These are phyloP conservation scores for Aphrophora alni DNA, from an alignment of 2,888 invertebrate genomes.

Conservation along the genomic window DNA sequence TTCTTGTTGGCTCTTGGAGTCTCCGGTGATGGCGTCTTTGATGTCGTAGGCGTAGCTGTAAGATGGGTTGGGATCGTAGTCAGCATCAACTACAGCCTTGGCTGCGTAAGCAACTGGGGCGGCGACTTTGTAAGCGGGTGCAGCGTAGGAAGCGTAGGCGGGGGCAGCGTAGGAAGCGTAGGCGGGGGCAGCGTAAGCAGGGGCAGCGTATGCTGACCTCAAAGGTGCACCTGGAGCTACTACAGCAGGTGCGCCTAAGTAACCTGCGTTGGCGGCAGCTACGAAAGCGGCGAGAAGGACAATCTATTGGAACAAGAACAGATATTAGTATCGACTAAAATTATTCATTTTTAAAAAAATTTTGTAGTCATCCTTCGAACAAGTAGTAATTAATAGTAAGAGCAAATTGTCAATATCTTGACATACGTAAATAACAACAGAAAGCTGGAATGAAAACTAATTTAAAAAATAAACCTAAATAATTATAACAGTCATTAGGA, in stretches of 20 bases:
- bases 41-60: conserved; percentile 45
- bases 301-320: conserved; percentile 40
- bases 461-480: too few species aligned
- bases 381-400: background rate
- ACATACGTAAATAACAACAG: too few species aligned
- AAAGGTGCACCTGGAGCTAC: conserved; percentile 49
- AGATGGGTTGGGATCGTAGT: background rate
- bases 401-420: too few species aligned
- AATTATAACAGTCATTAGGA: too few species aligned
- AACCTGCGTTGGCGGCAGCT: conserved; percentile 53
- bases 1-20: background rate
- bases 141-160: conserved; percentile 33
- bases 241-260: conserved; percentile 57
- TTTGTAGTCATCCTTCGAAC: background rate
- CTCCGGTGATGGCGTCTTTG: conserved; percentile 49
- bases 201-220: conserved; percentile 31
- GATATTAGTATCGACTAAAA: background rate
- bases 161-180: conserved; percentile 18
- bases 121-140: conserved; percentile 54
- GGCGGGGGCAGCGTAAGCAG: conserved; percentile 45
- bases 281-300: conserved; percentile 48
- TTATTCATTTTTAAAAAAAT: background rate
- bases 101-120: conserved; percentile 54
- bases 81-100: conserved; percentile 3
- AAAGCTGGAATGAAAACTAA: too few species aligned